Base-by-base conservation (phyloP, 2,888 invertebrate species). In the Lasioglossum zephyrum region DNA sequence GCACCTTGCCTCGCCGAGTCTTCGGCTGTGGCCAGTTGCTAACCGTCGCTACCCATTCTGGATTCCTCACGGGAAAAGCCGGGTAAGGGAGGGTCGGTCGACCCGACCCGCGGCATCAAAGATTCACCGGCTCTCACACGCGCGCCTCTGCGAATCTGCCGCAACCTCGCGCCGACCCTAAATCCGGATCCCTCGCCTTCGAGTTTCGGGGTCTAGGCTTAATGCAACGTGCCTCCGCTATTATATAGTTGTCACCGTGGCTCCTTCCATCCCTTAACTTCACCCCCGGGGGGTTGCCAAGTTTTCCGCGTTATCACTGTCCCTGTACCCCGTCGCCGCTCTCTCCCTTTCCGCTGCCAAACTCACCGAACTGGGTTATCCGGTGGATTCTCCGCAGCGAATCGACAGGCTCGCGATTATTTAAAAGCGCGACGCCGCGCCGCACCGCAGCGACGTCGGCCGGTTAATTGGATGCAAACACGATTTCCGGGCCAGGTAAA, bases 121-220 rank as follows among this genome's bases (percentile, higher is more conserved):
- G 94, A 94, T 94, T 94, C 94, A 94, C 89, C 86, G 90, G 87
- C 85, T 92, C 92, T 93, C 92, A 89, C 94, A 93, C 94, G 94
- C 92, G 93, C 92, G 92, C 84, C 92, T 90, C 91, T 92, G 92
- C 88, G 91, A 92, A 91, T 90, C 87, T 84, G 88, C 87, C 87
- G 79, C 87, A 88, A 91, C 88, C 92, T 91, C 92, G 88, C 91
- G 87, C 91, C 91, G 73, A 92, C 91, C 92, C 91, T 86, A 90
- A 92, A 91, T 87, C 90, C 90, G 87, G 84, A 31, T 84, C 84
- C 87, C 89, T 69, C 86, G 82, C 77, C 79, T 84, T 83, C 84
- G 74, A 81, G 76, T 81, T 86, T 87, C 79, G 87, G n/a, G 57
- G 63, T 41, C 84, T 81, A 77, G 70, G 36, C 86, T 75, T 74